Base-by-base conservation (phyloP, 2,113 vertebrate genomes). In the Oncorhynchus kisutch region DNA sequence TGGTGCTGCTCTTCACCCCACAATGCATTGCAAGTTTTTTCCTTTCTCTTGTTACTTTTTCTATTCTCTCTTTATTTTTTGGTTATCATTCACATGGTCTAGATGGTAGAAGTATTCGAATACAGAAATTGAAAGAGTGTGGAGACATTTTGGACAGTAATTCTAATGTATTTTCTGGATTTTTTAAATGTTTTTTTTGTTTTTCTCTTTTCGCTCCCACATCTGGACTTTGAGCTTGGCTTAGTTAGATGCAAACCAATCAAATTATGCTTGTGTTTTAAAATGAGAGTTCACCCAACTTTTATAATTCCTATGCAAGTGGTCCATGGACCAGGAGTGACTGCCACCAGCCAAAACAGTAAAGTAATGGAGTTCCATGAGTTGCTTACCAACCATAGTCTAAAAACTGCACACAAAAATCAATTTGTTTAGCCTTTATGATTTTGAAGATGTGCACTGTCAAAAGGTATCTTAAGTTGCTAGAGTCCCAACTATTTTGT, bases 11-110 rank as follows among this genome's bases (percentile, higher is more conserved):
- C 82, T 77, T 84, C 86, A 82, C 83, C 78, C 72, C 79, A 75
- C 94, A 90, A 91, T 94, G 90, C 94, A 91, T 93, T 94, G 93
- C 90, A 94, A 92, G 93, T 90, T 87, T 77, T 62, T 78, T 79
- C 51, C 71, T 39, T 9, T 68, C 14, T 68, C 18, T 71, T 76
- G 70, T 73, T 77, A 45, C 72, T 72, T 74, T 59, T 75, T 67
- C 59, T 31, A 3, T 64, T 79, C 67, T 81, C 82, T 70, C 83
- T 66, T 59, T 51, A 62, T 59, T 13, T 66, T 16, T 75, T 14
- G 3, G 74, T 48, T 25, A 45, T 24, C 25, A 4, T 65, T 81
- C 16, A n/a, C 25, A 13, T 78, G 25, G 78, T 72, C 65, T 73
- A 76, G 64, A 69, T 73, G 69, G 59, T 51, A 20, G 70, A 34